Conservation (phyloP, 2,888 invertebrate species). For the Latheticus oryzae region DNA sequence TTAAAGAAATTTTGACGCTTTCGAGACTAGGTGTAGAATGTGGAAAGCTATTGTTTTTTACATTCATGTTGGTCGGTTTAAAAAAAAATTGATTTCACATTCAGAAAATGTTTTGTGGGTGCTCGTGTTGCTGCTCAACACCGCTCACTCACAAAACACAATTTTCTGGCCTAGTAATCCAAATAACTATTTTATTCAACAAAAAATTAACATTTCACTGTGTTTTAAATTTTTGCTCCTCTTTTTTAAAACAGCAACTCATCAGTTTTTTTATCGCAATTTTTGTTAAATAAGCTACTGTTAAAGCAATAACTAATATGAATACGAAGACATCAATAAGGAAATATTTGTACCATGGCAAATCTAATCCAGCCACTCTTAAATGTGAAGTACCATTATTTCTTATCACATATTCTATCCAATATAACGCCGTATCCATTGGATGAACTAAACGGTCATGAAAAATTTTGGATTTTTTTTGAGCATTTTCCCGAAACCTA, state of each 20-base stretch:
- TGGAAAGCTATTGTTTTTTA: no score
- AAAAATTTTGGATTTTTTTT: conserved; percentile 34
- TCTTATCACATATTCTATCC: conserved; percentile 46
- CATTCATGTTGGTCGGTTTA: no score
- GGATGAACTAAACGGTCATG: conserved; percentile 44
- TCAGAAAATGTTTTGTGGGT: no score
- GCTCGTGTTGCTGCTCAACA: no score
- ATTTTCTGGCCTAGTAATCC: not conserved
- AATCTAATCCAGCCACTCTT: conserved; percentile 23
- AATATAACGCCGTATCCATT: conserved; percentile 45
- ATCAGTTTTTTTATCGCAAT: not conserved
- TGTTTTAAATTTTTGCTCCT: not conserved
- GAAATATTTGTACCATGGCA: conserved; percentile 36
- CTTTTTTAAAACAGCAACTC: not conserved
- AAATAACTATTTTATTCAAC: not conserved
- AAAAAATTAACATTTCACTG: not conserved
- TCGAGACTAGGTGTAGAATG: no score
- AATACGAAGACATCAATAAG: conserved; percentile 28
- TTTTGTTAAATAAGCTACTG: no score
- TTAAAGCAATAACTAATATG: not conserved
- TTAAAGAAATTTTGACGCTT: no score
- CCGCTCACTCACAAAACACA: no score
- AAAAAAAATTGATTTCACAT: no score
- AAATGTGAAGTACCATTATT: conserved; percentile 46
- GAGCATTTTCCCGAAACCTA: conserved; percentile 31